These are phyloP conservation scores for Ameiurus melas DNA, from an alignment of 2,113 vertebrate genomes.

Conservation along the genomic window DNA sequence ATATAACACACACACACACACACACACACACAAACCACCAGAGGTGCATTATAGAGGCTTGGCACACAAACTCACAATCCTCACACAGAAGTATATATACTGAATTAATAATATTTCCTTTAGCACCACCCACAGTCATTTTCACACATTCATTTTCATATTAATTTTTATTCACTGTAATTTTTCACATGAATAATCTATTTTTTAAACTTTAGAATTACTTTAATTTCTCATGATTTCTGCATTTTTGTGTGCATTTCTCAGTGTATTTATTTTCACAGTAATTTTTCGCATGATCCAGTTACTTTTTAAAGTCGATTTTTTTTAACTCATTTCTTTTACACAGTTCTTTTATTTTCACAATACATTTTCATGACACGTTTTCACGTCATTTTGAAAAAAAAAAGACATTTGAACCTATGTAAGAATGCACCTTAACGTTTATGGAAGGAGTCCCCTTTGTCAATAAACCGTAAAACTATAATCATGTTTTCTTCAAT, in stretches of 20 bases:
- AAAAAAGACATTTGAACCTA: too few species aligned
- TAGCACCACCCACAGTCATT: not conserved
- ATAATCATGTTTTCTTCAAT: too few species aligned
- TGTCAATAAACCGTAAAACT: too few species aligned
- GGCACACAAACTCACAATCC: not conserved
- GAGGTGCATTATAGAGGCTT: not conserved
- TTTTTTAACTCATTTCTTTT: not conserved
- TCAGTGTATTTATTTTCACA: too few species aligned
- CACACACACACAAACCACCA: not conserved
- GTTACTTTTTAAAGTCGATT: not conserved
- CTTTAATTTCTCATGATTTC: not conserved
- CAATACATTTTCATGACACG: too few species aligned
- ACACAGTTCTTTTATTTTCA: too few species aligned
- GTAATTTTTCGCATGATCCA: not conserved
- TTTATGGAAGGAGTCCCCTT: too few species aligned
- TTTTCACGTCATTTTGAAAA: too few species aligned
- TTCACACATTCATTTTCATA: not conserved
- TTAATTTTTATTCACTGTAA: not conserved
- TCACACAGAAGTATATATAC: not conserved
- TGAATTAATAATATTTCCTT: not conserved
- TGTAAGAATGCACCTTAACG: too few species aligned
- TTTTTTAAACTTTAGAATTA: not conserved
- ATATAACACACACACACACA: constrained; percentile 2
- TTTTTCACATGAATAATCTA: not conserved
- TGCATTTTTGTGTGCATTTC: too few species aligned